phyloP scores from a whole-genome alignment of 2,113 vertebrate species.

The Todiramphus chloris region DNA sequence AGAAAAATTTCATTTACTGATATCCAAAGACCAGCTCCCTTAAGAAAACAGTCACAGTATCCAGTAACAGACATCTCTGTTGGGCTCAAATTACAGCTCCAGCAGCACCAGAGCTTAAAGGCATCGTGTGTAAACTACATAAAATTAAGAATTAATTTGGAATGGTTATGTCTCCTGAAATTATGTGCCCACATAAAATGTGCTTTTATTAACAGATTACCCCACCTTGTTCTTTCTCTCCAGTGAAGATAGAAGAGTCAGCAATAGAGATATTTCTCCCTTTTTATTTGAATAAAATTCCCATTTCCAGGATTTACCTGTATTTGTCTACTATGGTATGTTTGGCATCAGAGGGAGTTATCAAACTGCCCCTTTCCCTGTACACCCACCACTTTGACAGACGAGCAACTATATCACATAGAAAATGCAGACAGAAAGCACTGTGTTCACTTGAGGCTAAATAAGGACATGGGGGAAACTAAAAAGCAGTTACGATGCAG shows the following conservation, averaged over 20 bases:
- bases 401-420: not conserved
- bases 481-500: not conserved
- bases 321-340: not conserved
- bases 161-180: not conserved
- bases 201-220: not conserved
- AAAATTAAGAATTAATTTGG: not conserved
- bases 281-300: not conserved
- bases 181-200: not conserved
- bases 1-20: not conserved
- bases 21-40: not conserved
- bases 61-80: not conserved
- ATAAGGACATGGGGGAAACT: not conserved
- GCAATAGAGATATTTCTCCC: not conserved
- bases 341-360: not conserved
- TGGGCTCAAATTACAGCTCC: not conserved
- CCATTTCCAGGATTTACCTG: not conserved
- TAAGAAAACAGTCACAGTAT: not conserved
- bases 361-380: not conserved
- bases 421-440: not conserved
- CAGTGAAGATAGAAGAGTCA: not conserved
- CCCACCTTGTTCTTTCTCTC: not conserved
- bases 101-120: not conserved
- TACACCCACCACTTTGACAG: not conserved
- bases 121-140: fast-evolving
- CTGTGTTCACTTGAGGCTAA: not conserved